Evolutionary conservation across 35 echinoderm and acorn worm genomes (phyloP).

Genomic region (Hemicentrotus pulcherrimus): DNA sequence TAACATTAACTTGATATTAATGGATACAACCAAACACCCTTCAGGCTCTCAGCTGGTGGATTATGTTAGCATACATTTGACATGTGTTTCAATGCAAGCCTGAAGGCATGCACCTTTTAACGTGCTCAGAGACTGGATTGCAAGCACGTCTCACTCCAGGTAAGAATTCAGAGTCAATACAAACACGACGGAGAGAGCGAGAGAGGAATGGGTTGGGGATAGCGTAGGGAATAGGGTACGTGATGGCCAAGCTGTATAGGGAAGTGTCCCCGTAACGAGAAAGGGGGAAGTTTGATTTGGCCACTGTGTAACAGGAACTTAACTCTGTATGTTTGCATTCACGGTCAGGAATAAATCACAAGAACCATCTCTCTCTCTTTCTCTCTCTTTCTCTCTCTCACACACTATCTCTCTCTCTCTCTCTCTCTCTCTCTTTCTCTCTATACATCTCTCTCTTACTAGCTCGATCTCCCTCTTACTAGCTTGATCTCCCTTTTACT

Average conservation of each 20-base stretch:
- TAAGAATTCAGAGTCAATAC: background rate
- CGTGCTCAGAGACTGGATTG: background rate
- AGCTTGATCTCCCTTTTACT: too few relatives aligned
- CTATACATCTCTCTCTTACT: too few relatives aligned
- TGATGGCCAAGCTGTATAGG: background rate
- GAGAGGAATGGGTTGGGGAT: background rate
- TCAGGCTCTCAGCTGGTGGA: background rate
- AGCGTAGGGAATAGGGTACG: background rate
- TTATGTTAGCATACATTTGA: conserved; percentile 12
- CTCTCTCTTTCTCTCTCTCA: too few relatives aligned
- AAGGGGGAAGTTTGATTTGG: background rate
- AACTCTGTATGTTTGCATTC: background rate
- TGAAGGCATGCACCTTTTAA: background rate
- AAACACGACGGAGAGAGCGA: background rate
- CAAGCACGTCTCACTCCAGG: background rate
- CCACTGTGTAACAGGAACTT: background rate
- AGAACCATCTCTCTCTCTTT: background rate
- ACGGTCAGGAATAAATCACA: conserved; percentile 17
- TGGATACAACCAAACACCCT: background rate
- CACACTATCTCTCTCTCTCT: too few relatives aligned
- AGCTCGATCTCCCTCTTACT: too few relatives aligned
- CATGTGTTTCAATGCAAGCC: background rate
- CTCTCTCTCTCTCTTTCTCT: background rate
- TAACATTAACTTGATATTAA: background rate
- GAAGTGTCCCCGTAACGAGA: background rate